phyloP scores from a whole-genome alignment of 2,888 invertebrate genomes.

The Acrobasis consociella region DNA sequence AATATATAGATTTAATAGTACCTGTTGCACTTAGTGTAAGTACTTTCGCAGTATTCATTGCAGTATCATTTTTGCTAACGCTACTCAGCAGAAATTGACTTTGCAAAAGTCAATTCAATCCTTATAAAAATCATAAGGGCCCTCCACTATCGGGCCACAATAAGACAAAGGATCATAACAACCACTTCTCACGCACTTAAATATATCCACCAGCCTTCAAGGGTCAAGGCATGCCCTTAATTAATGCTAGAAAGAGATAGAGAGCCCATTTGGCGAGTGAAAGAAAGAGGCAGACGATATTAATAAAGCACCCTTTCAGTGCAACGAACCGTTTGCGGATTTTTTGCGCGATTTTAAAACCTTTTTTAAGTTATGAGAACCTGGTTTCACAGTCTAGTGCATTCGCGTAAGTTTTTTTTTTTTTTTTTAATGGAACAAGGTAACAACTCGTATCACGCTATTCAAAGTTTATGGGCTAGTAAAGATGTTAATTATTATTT shows the following conservation, averaged over 20 bases:
- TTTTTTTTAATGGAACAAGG: constrained; percentile 34
- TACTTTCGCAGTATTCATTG: not conserved
- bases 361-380: constrained; percentile 57
- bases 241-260: constrained; percentile 56
- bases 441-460: constrained; percentile 15
- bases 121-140: constrained; percentile 48
- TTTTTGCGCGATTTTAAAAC: constrained; percentile 64
- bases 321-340: constrained; percentile 63
- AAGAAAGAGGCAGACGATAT: constrained; percentile 56
- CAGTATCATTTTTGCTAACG: constrained; percentile 26
- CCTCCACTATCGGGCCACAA: constrained; percentile 57
- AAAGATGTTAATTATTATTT: too few species aligned
- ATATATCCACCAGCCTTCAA: constrained; percentile 61
- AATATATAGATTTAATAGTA: not conserved
- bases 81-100: constrained; percentile 32
- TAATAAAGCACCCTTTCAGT: constrained; percentile 66
- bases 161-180: constrained; percentile 76
- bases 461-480: not conserved
- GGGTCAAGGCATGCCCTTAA: constrained; percentile 74
- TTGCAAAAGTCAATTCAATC: constrained; percentile 56
- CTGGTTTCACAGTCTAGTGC: constrained; percentile 63
- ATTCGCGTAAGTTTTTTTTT: constrained; percentile 29
- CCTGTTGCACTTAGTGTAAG: too few species aligned
- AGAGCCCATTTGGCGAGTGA: constrained; percentile 32
- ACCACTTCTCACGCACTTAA: constrained; percentile 65